Conservation (phyloP, 2,113 vertebrate species). For the Meriones unguiculatus region DNA sequence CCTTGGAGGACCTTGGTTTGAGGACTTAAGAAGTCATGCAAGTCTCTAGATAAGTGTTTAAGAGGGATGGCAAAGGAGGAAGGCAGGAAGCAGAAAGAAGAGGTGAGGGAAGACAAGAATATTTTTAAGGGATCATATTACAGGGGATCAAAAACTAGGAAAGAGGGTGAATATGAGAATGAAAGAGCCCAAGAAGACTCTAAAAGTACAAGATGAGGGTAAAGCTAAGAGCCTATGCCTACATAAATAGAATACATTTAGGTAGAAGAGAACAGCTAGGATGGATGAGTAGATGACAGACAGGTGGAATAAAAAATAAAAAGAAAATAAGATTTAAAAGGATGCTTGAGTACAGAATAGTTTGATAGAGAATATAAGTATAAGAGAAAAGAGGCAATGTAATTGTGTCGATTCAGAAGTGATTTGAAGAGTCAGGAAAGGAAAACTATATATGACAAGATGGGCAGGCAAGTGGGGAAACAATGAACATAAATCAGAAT, state of each 20-base stretch:
- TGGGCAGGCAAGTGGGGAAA: too few species aligned
- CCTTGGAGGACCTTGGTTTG: too few species aligned
- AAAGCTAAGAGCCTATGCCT: too few species aligned
- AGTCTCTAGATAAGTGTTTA: not conserved
- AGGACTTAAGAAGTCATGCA: not conserved
- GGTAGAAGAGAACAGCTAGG: not conserved
- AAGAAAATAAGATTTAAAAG: too few species aligned
- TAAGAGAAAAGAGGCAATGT: not conserved
- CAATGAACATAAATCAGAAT: too few species aligned
- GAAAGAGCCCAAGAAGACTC: not conserved
- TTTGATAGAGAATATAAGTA: not conserved
- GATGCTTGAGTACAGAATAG: too few species aligned
- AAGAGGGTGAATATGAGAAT: not conserved
- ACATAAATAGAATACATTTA: too few species aligned
- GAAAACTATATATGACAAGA: too few species aligned
- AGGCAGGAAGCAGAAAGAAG: not conserved
- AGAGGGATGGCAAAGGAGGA: not conserved
- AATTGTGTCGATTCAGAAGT: not conserved
- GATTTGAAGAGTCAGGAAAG: not conserved
- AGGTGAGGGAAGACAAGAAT: not conserved
- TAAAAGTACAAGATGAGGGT: not conserved
- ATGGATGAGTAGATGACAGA: too few species aligned
- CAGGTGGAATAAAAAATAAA: too few species aligned
- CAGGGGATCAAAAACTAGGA: not conserved
- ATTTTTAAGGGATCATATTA: not conserved